phyloP scores from a whole-genome alignment of 2,113 vertebrate genomes.

The Aphelocoma coerulescens region DNA sequence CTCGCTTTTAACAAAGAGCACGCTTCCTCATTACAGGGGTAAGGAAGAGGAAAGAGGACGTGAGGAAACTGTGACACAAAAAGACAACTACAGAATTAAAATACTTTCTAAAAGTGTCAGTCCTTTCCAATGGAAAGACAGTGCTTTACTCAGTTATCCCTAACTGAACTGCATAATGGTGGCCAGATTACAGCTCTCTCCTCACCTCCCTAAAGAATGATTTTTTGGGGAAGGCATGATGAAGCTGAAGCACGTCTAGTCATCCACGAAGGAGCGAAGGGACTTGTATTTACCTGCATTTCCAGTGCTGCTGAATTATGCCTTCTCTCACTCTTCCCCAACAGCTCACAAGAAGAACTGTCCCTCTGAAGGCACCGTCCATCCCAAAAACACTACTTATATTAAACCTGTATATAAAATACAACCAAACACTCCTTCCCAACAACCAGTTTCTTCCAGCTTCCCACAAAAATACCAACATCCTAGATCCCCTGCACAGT shows the following conservation, averaged over 20 bases:
- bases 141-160: background rate
- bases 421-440: background rate
- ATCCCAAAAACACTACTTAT: background rate
- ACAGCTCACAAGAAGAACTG: background rate
- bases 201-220: background rate
- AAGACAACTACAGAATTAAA: background rate
- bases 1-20: background rate
- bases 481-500: background rate
- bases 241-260: background rate
- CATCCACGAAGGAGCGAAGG: background rate
- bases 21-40: background rate
- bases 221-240: background rate
- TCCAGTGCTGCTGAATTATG: accelerated
- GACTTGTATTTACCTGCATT: background rate
- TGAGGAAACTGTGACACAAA: background rate
- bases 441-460: background rate
- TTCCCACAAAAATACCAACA: background rate
- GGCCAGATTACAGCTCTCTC: background rate
- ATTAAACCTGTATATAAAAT: background rate
- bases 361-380: background rate
- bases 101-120: background rate
- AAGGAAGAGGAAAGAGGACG: background rate
- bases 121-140: background rate
- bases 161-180: background rate
- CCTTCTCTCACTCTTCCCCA: background rate